phyloP scores from a whole-genome alignment of 2,113 vertebrate species.

The Tricholaema leucomelas region DNA sequence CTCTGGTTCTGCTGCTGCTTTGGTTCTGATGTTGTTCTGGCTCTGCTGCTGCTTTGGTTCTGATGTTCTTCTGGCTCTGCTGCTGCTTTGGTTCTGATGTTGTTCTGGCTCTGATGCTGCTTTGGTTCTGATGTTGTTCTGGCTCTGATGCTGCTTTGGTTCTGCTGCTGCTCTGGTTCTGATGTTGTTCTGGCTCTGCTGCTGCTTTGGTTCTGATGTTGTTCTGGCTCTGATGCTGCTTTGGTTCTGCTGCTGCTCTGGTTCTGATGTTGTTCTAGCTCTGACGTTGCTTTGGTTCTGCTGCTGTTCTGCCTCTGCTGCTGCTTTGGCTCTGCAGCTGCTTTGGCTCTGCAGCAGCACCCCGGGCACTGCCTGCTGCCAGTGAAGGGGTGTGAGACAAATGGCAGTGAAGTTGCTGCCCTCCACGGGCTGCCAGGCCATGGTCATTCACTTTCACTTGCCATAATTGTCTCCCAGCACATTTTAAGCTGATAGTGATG shows the following conservation, averaged over 20 bases:
- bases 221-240: background rate
- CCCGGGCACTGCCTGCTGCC: background rate
- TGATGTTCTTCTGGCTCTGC: background rate
- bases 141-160: background rate
- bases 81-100: background rate
- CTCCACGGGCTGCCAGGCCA: background rate
- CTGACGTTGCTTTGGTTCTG: background rate
- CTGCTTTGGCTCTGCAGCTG: background rate
- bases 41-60: background rate
- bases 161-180: background rate
- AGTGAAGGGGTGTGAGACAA: background rate
- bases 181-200: background rate
- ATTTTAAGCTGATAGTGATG: background rate
- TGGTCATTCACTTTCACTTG: background rate
- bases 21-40: background rate
- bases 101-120: background rate
- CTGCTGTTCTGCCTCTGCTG: background rate
- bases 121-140: background rate
- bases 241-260: background rate
- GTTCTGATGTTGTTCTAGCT: background rate
- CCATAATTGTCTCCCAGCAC: background rate
- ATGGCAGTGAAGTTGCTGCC: accelerated
- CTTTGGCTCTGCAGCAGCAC: background rate
- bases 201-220: background rate
- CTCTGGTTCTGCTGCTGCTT: background rate